Base-by-base conservation (phyloP, 2,113 vertebrate species). In the Oceanodroma tethys region DNA sequence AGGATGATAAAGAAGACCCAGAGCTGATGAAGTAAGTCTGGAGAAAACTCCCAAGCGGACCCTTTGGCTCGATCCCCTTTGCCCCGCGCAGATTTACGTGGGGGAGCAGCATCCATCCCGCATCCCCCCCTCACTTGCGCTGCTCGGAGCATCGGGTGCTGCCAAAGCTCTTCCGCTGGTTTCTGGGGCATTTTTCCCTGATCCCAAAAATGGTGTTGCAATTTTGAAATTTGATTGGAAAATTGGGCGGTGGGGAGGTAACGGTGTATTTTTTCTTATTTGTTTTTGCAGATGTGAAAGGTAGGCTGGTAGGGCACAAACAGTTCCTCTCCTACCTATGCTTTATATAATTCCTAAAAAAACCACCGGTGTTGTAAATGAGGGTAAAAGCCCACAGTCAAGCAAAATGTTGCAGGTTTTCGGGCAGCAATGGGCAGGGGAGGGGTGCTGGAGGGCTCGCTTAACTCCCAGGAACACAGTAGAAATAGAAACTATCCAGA, bases 1-100 rank as follows among this genome's bases (percentile, higher is more conserved):
- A 99, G 98, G 99, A 99, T 92, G 99, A 99, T 97, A 99, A 99
- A 98, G 99, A 99, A 97, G 99, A 99, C 97, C 99, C 99, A 12
- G 99, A 99, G 98, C 98, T 99, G 98, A 99, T 99, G 99, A 99
- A 99, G 99, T 99, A 98, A 98, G 99, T 99, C 97, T 95, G 27
- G 68, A 67, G 23, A 10, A 25, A 62, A 67, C 90, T 78, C 89
- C 80, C 14, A 6, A 53, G 14, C 2, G 4, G 26, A 52, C 11
- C 70, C 21, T 59, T 71, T 81, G 1, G 1, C 59, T 90, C 36
- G 3, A 6, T 82, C 17, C 45, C 17, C 13, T 76, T 76, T 14
- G 10, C 52, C 43, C 67, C 5, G 4, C 38, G 29, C 47, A 25
- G 70, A n/a, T 73, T 83, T 58, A 25, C 0, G 0, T 1, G 8